Conservation (phyloP, 2,113 vertebrate species). For the Hiodon tergisus region DNA sequence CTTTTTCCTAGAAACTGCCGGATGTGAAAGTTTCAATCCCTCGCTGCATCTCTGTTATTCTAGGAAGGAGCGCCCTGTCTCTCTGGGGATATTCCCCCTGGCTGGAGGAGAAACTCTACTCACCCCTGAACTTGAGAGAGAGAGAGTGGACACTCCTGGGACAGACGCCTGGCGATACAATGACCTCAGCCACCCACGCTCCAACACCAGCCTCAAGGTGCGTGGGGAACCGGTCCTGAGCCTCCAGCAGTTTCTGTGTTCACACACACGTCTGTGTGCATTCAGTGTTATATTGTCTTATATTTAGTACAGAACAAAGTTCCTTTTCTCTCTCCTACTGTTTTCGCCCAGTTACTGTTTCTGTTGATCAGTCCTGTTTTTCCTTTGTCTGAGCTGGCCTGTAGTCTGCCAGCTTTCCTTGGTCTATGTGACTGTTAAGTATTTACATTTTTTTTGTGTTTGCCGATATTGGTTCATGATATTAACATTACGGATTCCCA, state of each 20-base stretch:
- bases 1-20: background rate
- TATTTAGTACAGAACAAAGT: background rate
- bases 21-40: background rate
- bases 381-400: background rate
- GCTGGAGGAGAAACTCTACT: conserved; percentile 73
- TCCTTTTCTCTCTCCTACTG: background rate
- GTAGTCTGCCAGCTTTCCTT: background rate
- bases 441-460: background rate
- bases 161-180: conserved; percentile 87
- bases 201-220: conserved; percentile 93
- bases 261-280: too few relatives aligned
- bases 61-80: conserved; percentile 91
- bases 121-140: conserved; percentile 74
- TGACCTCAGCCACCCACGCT: conserved; percentile 78
- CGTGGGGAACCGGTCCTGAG: background rate
- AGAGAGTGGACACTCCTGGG: conserved; percentile 67
- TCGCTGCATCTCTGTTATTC: conserved; percentile 19
- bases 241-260: background rate
- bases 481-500: too few relatives aligned
- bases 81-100: conserved; percentile 84
- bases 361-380: background rate
- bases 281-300: too few relatives aligned
- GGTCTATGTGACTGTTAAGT: background rate
- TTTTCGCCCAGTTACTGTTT: background rate
- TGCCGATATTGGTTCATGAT: too few relatives aligned